Base-by-base conservation (phyloP, 2,797 vertebrate species). In the Sebastes ruberrimus region DNA sequence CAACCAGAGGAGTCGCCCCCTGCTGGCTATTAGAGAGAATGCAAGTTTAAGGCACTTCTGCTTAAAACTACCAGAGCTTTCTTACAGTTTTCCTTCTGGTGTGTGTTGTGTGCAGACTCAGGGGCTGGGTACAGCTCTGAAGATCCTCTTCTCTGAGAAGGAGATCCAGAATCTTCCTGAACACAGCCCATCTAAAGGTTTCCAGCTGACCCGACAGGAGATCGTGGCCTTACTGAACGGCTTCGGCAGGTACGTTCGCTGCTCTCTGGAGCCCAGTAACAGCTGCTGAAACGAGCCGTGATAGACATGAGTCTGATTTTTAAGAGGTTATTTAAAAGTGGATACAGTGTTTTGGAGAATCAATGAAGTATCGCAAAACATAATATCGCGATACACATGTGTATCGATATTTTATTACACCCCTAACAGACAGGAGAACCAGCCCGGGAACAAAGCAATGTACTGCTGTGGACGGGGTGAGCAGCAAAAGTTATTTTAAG, bases 61-160 rank as follows among this genome's bases (percentile, higher is more conserved):
- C 46, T 20, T 49, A 49, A 49, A 49, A 49, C 46, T 49, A 49
- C 46, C 46, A 49, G 6, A 35, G 33, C 7, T 14, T 16, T 65
- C 38, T 52, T 4, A 67, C 42, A 10, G 42, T 14, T 28, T 27
- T 46, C 42, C 42, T 46, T 11, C 63, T 1, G 3, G 7, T 68
- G 28, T 77, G 38, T 57, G 38, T 57, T 23, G 38, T 61, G 30
- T 82, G 63, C 77, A 99, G 98, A 99, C 97, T 63, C 96, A 99
- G 89, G 98, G 98, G 63, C 95, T 99, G 76, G 98, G 98, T 76
- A 97, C 98, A 1, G 98, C 98, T 22, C 95, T 99, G 93, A 98
- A 98, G 95, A 97, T 99, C 91, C 91, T 99, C 64, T 99, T 99
- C 92, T 99, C 98, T 2, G 98, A 99, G 93, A 97, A 96, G 71